Evolutionary conservation across 2,888 invertebrate genomes (phyloP).

Genomic region (Ichneumoninae sp.): DNA sequence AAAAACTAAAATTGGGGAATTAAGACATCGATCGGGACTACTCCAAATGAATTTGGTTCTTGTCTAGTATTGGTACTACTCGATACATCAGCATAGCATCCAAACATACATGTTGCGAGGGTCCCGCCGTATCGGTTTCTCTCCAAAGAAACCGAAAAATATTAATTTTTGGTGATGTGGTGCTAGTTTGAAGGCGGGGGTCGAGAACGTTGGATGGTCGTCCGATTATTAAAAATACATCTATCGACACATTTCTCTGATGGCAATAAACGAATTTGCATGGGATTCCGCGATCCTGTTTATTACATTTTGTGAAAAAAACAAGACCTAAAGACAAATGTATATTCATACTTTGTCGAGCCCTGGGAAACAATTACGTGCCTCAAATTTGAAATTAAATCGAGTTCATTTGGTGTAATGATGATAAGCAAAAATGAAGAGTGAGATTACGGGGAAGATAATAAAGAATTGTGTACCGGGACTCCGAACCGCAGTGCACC

Average conservation of each 20-base stretch:
- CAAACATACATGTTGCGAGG: neutral
- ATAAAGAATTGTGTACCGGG: constrained; percentile 28
- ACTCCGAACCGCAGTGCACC: constrained; percentile 35
- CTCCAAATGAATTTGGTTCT: too few relatives aligned
- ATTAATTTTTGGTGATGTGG: neutral
- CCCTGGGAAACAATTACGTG: constrained; percentile 12
- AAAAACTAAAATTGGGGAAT: neutral
- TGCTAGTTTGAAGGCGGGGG: neutral
- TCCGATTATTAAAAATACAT: too few relatives aligned
- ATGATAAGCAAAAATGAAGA: constrained; percentile 55
- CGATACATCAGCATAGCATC: too few relatives aligned
- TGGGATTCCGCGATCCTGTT: neutral
- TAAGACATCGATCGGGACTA: neutral
- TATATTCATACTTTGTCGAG: neutral
- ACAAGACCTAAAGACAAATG: neutral
- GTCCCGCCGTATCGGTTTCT: neutral
- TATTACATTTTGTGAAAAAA: neutral
- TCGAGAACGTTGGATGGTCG: too few relatives aligned
- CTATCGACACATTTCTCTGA: neutral
- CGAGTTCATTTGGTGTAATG: constrained; percentile 46
- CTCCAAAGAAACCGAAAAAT: neutral
- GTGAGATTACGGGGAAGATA: constrained; percentile 16
- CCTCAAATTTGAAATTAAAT: constrained; percentile 36
- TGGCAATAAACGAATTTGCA: neutral
- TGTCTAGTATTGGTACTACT: too few relatives aligned